A percentile compares a stretch with the other conserved stretches of the same genome.
Conservation (phyloP, 2,888 invertebrate genomes). For the Hypsopygia costalis region DNA sequence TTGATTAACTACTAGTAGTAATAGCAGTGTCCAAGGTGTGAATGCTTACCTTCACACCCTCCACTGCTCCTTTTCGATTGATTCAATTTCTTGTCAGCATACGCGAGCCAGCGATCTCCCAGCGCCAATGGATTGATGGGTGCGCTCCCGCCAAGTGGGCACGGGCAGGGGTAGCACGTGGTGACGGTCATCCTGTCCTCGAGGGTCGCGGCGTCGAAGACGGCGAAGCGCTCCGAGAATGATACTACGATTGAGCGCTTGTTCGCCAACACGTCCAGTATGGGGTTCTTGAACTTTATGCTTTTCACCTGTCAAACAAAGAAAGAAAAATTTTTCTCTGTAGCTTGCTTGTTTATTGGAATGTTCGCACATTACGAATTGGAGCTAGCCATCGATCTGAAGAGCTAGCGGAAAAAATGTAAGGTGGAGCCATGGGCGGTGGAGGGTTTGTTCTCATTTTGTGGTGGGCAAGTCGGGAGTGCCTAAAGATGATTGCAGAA, state of each 20-base stretch:
- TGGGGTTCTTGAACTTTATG: constrained; percentile 95
- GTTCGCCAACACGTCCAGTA: constrained; percentile 94
- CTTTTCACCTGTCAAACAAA: constrained; percentile 92
- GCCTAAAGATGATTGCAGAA: no score
- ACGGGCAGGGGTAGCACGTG: constrained; percentile 93
- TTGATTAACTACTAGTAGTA: no score
- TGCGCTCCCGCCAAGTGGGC: constrained; percentile 78
- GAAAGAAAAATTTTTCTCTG: no score
- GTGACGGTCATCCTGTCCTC: constrained; percentile 93
- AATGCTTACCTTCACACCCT: constrained; percentile 85
- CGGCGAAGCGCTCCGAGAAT: constrained; percentile 93
- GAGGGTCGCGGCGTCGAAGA: constrained; percentile 93
- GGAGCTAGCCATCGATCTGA: no score
- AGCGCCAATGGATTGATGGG: constrained; percentile 90
- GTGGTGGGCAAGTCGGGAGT: no score
- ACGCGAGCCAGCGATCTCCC: constrained; percentile 91
- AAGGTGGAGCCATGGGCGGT: no score
- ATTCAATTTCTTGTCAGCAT: constrained; percentile 92
- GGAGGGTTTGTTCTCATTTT: no score
- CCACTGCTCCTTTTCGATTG: constrained; percentile 90
- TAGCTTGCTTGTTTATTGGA: no score
- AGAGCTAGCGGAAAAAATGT: no score
- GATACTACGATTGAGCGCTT: constrained; percentile 92
- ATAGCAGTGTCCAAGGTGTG: background rate
- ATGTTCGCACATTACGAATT: no score